Evolutionary conservation across 2,888 invertebrate species (phyloP).

Genomic region (Ametastegia equiseti): DNA sequence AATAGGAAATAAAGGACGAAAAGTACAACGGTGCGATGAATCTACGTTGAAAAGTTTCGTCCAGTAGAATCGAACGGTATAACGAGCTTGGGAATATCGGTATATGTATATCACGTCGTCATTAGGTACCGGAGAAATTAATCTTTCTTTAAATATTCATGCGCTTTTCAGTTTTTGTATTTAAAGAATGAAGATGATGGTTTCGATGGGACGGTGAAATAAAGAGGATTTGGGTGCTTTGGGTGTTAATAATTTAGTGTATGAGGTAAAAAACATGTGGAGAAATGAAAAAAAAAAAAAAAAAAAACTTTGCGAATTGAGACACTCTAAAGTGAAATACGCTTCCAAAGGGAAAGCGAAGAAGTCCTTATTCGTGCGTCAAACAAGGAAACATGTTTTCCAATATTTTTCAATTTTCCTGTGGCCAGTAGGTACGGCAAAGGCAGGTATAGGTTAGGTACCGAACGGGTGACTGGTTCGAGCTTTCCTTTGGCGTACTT

Average conservation of each 20-base stretch:
- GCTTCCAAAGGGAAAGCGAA: background rate
- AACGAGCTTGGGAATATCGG: background rate
- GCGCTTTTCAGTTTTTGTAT: too few species aligned
- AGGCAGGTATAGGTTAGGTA: too few species aligned
- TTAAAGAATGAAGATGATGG: background rate
- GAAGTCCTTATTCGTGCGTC: background rate
- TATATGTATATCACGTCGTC: background rate
- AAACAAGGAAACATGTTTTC: slow-evolving; percentile 33
- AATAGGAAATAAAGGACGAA: slow-evolving; percentile 6
- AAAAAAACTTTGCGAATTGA: background rate
- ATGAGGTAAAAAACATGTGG: too few species aligned
- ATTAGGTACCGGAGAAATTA: background rate
- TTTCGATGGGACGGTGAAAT: background rate
- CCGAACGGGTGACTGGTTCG: background rate
- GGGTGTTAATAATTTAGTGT: background rate
- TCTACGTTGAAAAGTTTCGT: slow-evolving; percentile 7
- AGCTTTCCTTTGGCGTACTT: slow-evolving; percentile 1
- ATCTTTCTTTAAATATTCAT: background rate
- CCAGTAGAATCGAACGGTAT: background rate
- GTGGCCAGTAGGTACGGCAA: too few species aligned
- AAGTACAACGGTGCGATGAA: slow-evolving; percentile 1
- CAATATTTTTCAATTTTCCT: slow-evolving; percentile 30
- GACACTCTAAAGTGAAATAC: background rate
- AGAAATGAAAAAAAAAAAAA: too few species aligned
- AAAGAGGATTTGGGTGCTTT: background rate